phyloP scores from a whole-genome alignment of 2,797 vertebrate genomes.

The Hemibagrus guttatus region DNA sequence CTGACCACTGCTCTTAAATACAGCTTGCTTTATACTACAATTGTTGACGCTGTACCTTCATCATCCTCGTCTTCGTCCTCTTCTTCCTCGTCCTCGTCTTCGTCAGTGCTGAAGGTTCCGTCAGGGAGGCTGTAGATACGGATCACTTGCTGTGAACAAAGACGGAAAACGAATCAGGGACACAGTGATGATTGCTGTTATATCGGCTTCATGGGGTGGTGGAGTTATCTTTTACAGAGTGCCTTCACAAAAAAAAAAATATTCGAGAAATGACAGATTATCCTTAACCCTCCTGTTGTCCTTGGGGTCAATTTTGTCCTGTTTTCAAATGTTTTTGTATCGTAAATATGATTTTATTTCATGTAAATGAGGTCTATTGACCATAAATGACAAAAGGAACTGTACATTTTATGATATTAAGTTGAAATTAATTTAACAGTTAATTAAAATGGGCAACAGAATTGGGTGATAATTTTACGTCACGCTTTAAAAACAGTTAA shows the following conservation, averaged over 20 bases:
- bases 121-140: constrained; percentile 96
- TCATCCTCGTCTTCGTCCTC: constrained; percentile 94
- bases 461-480: too few relatives aligned
- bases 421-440: too few relatives aligned
- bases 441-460: too few relatives aligned
- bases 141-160: constrained; percentile 87
- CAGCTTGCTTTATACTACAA: neutral
- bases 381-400: too few relatives aligned
- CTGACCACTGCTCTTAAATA: neutral
- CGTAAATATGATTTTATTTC: too few relatives aligned
- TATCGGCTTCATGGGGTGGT: neutral
- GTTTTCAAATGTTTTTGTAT: too few relatives aligned
- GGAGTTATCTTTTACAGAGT: neutral
- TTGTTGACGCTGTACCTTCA: constrained; percentile 65
- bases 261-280: too few relatives aligned
- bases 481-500: too few relatives aligned
- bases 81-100: constrained; percentile 94
- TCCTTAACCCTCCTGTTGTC: too few relatives aligned
- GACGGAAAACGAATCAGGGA: neutral
- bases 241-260: neutral
- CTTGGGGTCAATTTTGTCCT: too few relatives aligned
- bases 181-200: neutral
- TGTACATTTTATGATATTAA: too few relatives aligned
- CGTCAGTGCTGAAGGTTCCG: constrained; percentile 96
- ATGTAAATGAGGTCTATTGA: too few relatives aligned